phyloP scores from a whole-genome alignment of 2,797 vertebrate genomes.

The Menidia menidia region DNA sequence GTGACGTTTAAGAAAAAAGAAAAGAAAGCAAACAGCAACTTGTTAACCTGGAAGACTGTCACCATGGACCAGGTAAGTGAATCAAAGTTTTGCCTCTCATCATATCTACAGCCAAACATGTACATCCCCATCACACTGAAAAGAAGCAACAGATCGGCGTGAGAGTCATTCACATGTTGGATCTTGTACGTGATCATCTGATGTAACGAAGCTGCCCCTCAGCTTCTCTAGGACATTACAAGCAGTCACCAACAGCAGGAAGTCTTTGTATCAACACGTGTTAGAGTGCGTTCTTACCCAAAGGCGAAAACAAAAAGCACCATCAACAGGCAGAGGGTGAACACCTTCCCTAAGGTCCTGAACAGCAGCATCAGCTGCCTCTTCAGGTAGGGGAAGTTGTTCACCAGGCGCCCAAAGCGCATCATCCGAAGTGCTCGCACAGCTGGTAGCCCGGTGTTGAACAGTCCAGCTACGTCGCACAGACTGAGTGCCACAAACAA shows the following conservation, averaged over 20 bases:
- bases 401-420: constrained; percentile 69
- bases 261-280: too few species aligned
- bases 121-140: constrained; percentile 92
- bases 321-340: constrained; percentile 89
- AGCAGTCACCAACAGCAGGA: too few species aligned
- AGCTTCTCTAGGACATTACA: too few species aligned
- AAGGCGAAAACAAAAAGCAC: constrained; percentile 91
- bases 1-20: accelerated
- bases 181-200: not conserved
- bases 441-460: constrained; percentile 86
- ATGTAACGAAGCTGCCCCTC: not conserved
- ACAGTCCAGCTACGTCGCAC: constrained; percentile 88
- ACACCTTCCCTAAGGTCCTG: constrained; percentile 90
- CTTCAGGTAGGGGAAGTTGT: not conserved
- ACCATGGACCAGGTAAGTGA: not conserved
- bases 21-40: too few species aligned
- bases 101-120: constrained; percentile 88
- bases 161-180: not conserved
- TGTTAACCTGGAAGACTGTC: constrained; percentile 1
- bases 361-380: constrained; percentile 75
- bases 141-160: not conserved
- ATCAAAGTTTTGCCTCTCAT: not conserved
- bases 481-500: constrained; percentile 75
- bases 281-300: constrained; percentile 73
- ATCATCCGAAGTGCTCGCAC: constrained; percentile 89